phyloP scores from a whole-genome alignment of 2,797 vertebrate species.

The Lerista edwardsae region DNA sequence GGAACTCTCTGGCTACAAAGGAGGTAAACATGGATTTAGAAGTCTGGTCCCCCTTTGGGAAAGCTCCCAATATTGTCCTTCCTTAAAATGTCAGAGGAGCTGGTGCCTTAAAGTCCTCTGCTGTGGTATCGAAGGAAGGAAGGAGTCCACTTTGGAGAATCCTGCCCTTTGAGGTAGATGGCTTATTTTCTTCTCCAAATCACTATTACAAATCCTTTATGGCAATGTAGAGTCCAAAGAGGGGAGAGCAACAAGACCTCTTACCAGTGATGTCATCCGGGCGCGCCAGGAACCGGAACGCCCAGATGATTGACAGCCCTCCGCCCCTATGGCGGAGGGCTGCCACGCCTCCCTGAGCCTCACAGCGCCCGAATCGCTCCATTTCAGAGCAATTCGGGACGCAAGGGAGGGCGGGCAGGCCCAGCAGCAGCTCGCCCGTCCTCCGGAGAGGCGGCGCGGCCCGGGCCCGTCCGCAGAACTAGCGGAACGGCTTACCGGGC shows the following conservation, averaged over 20 bases:
- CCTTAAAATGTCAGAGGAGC: neutral
- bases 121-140: neutral
- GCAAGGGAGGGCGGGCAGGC: too few species aligned
- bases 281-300: too few species aligned
- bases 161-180: neutral
- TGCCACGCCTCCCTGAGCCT: too few species aligned
- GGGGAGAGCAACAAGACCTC: neutral
- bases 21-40: neutral
- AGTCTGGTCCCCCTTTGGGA: neutral
- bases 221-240: neutral
- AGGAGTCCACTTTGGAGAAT: slow-evolving; percentile 4
- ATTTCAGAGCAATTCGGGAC: too few species aligned
- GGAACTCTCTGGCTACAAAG: neutral
- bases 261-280: too few species aligned
- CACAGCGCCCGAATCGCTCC: too few species aligned
- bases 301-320: too few species aligned
- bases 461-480: too few species aligned
- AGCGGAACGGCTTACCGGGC: too few species aligned
- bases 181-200: neutral
- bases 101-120: slow-evolving; percentile 2
- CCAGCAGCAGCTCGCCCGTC: too few species aligned
- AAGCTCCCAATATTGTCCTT: neutral
- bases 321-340: too few species aligned
- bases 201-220: neutral
- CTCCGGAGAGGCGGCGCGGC: too few species aligned